Conservation (phyloP, 2,113 vertebrate genomes). For the Pedionomus torquatus region DNA sequence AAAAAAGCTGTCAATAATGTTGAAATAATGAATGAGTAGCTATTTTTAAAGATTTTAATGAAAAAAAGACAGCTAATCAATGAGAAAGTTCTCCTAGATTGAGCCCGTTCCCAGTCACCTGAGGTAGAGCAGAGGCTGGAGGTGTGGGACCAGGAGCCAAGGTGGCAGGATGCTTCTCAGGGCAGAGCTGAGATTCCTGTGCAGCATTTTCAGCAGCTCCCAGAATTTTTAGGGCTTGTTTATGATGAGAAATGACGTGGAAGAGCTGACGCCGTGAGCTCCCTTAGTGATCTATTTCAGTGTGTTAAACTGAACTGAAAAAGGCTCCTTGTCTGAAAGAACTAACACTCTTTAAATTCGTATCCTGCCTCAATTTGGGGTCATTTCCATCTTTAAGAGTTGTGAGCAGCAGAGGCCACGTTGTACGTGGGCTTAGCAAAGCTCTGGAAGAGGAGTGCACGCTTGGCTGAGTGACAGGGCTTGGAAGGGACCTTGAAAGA, state of each 20-base stretch:
- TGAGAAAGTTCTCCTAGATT: neutral
- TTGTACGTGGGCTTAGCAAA: neutral
- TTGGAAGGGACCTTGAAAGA: neutral
- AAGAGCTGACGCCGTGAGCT: accelerated
- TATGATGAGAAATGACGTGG: neutral
- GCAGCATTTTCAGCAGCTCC: neutral
- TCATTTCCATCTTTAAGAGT: neutral
- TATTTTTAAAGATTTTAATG: neutral
- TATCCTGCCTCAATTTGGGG: neutral
- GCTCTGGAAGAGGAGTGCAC: neutral
- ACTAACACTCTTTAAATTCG: neutral
- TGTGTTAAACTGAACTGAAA: neutral
- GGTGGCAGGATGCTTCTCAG: neutral
- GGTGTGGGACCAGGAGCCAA: neutral
- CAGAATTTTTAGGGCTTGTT: neutral
- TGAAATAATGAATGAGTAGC: neutral
- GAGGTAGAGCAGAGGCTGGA: neutral
- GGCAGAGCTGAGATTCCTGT: neutral
- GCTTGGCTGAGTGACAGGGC: neutral
- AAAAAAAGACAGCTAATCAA: neutral
- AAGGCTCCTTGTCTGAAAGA: neutral
- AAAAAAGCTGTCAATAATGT: neutral
- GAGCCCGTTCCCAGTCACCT: neutral
- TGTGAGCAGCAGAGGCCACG: neutral
- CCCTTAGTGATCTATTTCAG: neutral